These are phyloP conservation scores for Drosophila busckii DNA, from an alignment of 1,140 invertebrate genomes.

Conservation along the genomic window DNA sequence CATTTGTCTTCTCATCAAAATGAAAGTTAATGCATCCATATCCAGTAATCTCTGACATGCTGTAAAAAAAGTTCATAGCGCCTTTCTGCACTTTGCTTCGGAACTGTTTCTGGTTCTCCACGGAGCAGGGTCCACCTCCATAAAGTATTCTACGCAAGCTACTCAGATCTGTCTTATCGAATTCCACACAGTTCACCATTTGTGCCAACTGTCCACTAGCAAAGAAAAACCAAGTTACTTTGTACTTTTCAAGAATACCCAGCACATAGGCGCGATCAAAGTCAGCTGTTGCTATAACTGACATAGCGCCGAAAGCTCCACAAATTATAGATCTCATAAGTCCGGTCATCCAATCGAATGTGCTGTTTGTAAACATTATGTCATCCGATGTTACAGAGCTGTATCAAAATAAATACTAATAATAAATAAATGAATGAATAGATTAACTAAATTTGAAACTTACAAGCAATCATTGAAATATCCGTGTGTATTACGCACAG, in stretches of 20 bases:
- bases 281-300: conserved; percentile 7
- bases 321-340: conserved; percentile 1
- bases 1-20: conserved; percentile 27
- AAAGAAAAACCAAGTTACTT: conserved; percentile 20
- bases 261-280: conserved; percentile 7
- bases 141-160: conserved; percentile 16
- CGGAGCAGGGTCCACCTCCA: conserved; percentile 17
- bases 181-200: conserved; percentile 11
- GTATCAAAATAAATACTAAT: not conserved
- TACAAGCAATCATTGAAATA: conserved; percentile 18
- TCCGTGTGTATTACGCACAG: conserved; percentile 80
- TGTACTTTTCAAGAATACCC: conserved; percentile 15
- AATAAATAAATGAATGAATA: not conserved
- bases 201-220: conserved; percentile 15
- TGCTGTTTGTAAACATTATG: conserved; percentile 23
- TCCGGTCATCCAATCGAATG: conserved; percentile 38
- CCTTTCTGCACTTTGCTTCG: conserved; percentile 12
- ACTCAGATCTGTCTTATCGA: conserved; percentile 6
- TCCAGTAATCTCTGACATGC: conserved; percentile 27
- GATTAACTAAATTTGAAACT: not conserved
- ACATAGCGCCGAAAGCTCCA: conserved; percentile 6
- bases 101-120: conserved; percentile 11
- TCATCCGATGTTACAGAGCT: conserved; percentile 19
- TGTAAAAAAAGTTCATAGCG: conserved; percentile 11
- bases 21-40: conserved; percentile 16